A percentile compares a stretch with the other conserved stretches of the same genome.
phyloP scores from a whole-genome alignment of 2,113 vertebrate species.

The Pantherophis guttatus region DNA sequence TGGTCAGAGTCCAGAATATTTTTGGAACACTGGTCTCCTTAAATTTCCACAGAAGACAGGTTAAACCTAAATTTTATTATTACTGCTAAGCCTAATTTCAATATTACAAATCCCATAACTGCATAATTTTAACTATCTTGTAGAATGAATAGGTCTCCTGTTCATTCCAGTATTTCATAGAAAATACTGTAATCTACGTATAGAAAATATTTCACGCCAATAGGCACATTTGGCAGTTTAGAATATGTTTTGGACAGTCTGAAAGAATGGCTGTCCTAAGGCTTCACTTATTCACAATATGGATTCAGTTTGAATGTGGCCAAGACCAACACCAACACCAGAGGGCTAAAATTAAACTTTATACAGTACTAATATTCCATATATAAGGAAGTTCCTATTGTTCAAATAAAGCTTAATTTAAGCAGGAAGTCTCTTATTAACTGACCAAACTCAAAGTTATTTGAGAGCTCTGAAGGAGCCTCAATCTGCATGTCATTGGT shows the following conservation, averaged over 20 bases:
- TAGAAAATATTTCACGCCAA: neutral
- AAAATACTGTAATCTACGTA: neutral
- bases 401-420: neutral
- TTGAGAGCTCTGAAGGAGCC: neutral
- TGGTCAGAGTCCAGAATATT: conserved; percentile 4
- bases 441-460: neutral
- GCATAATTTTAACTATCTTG: neutral
- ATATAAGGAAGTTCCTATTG: neutral
- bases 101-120: conserved; percentile 15
- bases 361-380: neutral
- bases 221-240: neutral
- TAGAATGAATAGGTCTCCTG: neutral
- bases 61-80: neutral
- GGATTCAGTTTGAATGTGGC: neutral
- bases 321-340: neutral
- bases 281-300: neutral
- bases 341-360: neutral
- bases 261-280: neutral
- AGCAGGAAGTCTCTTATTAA: neutral
- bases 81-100: conserved; percentile 5
- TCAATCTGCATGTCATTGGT: neutral
- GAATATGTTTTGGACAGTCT: neutral
- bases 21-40: conserved; percentile 31
- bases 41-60: conserved; percentile 25
- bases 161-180: neutral